Evolutionary conservation across 1,140 invertebrate species (phyloP), one percentile per base, ranked within the genome.

Genomic region (Vollenhovia emeryi): DNA sequence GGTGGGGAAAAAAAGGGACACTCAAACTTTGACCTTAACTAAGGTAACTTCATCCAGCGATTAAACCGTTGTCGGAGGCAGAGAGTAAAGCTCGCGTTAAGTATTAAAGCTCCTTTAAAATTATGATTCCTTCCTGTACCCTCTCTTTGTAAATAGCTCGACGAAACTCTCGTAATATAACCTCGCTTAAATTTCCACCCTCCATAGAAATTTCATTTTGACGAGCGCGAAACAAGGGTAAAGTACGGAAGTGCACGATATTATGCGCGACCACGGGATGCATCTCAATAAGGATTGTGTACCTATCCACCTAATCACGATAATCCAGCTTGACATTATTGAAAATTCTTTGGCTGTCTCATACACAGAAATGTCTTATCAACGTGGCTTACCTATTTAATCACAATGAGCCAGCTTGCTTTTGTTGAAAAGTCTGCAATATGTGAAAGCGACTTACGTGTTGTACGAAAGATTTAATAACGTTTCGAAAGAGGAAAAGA

Each of bases 41-140:
- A 60, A 15, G 57, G 43, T 78, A 87, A 88, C 86, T 88, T 88
- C 66, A 50, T 73, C 45, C 48, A 76, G 73, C 87, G 74, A 87
- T 87, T 87, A 87, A 88, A 88, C 69, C 74, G 75, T 88, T 88
- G 75, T 87, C 55, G 68, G 59, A 24, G 27, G 74, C 40, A 64
- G 52, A 52, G 43, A 52, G 64, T 62, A 48, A 76, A 59, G 59
- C 36, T 48, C 27, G 57, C 60, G 78, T 64, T 55, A 84, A 76
- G 55, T 69, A 64, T 64, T 62, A 59, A 82, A 75, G 40, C 71
- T 76, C 36, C 69, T 69, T 76, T 78, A 33, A 64, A 75, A 76
- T 84, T 87, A 66, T 87, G 69, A 87, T 68, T 87, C 68, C 75
- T 66, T 73, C 36, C 45, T 79, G 30, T 69, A 62, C 18, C n/a